Base-by-base conservation (phyloP, 2,888 invertebrate species). In the Parascotia fuliginaria region DNA sequence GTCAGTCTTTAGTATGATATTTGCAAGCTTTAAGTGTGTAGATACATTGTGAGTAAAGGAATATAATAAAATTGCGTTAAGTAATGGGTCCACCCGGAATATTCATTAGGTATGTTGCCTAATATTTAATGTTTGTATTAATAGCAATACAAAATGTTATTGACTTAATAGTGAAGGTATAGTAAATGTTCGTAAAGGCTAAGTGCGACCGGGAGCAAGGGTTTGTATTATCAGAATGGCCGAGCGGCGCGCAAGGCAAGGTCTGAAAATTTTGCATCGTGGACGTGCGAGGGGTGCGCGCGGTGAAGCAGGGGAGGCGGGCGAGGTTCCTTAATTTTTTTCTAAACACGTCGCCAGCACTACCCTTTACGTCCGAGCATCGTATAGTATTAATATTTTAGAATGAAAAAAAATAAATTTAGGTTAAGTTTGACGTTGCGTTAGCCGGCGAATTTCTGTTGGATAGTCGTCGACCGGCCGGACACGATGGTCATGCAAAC, bases 401-500 rank as follows among this genome's bases (percentile, higher is more conserved):
- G 48, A 43, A 51, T 6, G 7, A 44, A 55, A 41, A 47, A 34
- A 39, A 24, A 42, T 13, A 37, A 39, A 62, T 55, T 42, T 51
- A 51, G 42, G 43, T 39, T 49, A 48, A 53, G 36, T 55, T 43
- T 58, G 60, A n/a, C n/a, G n/a, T n/a, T 37, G 37, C 43, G 49
- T 49, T 52, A 28, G 32, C 15, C 46, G 45, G 50, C 29, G 33
- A 44, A 24, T 39, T 36, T 38, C 19, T 32, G 32, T 16, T 38
- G 31, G 52, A 59, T 43, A 51, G 57, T 58, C 69, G 46, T 55
- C n/a, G n/a, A n/a, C n/a, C 49, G 67, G 57, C 65, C 73, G 83
- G 81, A 79, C 83, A 78, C 73, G 69, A 69, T 79, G 77, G 70
- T 83, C 89, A 91, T 91, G 91, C 91, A 91, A 91, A 91, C 90